These are phyloP conservation scores for Lithophane leautieri DNA, from an alignment of 2,888 invertebrate genomes.

Conservation along the genomic window DNA sequence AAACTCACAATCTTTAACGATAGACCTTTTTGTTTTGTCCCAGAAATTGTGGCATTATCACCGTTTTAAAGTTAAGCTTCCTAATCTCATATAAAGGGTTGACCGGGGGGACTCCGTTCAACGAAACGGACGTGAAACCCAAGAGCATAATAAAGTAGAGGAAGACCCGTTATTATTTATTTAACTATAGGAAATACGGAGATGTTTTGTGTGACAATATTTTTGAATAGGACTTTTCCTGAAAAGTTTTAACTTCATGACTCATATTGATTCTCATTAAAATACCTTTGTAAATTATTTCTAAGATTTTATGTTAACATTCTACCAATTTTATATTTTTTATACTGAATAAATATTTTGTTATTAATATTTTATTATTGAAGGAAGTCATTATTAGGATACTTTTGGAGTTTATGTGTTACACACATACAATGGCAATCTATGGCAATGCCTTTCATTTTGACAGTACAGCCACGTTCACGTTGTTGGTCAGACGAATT, in stretches of 20 bases:
- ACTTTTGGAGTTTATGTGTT: not conserved
- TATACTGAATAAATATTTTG: too few species aligned
- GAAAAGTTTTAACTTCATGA: too few species aligned
- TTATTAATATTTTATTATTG: not conserved
- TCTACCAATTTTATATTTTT: too few species aligned
- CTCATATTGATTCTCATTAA: too few species aligned
- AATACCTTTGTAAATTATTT: too few species aligned
- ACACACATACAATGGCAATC: not conserved
- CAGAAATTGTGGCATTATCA: constrained; percentile 45
- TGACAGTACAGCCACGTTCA: not conserved
- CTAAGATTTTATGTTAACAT: too few species aligned
- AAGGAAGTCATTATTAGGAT: not conserved
- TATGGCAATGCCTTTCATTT: not conserved
- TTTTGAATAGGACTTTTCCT: constrained; percentile 9
- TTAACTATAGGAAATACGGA: constrained; percentile 19
- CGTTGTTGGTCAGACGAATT: not conserved
- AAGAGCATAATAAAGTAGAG: constrained; percentile 50
- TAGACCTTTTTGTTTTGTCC: constrained; percentile 23
- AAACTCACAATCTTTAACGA: not conserved
- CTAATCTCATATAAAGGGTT: constrained; percentile 54
- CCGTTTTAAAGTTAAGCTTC: constrained; percentile 56
- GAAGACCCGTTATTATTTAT: constrained; percentile 52
- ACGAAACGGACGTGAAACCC: constrained; percentile 43
- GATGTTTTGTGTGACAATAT: constrained; percentile 28
- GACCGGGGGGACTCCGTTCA: constrained; percentile 47